Percentiles rank a stretch among this genome's conserved stretches.
Conservation (phyloP, 2,888 invertebrate species). For the Drosophila neotestacea region DNA sequence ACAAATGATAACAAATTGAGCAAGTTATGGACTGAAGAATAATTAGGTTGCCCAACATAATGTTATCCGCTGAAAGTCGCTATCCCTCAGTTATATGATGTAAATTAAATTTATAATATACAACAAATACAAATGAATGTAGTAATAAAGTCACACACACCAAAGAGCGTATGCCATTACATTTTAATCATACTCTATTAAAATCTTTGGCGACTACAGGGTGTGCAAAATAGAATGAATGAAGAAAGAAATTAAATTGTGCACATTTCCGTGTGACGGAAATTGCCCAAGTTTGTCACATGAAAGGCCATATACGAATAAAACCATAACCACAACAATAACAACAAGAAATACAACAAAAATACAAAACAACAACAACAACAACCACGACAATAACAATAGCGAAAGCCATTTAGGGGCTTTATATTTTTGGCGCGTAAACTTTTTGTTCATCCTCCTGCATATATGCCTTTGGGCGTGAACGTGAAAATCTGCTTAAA, state of each 20-base stretch:
- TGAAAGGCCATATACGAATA: conserved; percentile 51
- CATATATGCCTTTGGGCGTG: conserved; percentile 6
- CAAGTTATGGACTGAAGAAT: background rate
- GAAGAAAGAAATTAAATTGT: conserved; percentile 71
- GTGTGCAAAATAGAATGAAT: conserved; percentile 24
- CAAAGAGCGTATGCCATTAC: background rate
- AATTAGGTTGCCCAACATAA: too few relatives aligned
- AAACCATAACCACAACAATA: conserved; percentile 35
- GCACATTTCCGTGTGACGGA: conserved; percentile 76
- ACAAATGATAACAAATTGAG: background rate
- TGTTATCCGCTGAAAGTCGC: too few relatives aligned
- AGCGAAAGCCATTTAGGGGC: conserved; percentile 37
- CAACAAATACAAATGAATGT: background rate
- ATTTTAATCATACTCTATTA: background rate
- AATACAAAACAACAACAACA: conserved; percentile 10
- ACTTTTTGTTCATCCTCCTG: conserved; percentile 10
- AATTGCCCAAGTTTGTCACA: conserved; percentile 74
- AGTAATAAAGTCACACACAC: background rate
- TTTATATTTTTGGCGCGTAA: conserved; percentile 25
- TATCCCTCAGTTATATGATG: too few relatives aligned
- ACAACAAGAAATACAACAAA: conserved; percentile 4
- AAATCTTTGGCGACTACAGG: background rate
- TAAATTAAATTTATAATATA: background rate
- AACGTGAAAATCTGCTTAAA: conserved; percentile 51
- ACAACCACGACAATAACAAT: conserved; percentile 16